A percentile compares a stretch with the other conserved stretches of the same genome.
phyloP scores from a whole-genome alignment of 2,797 vertebrate species.

The Cichlasoma orientale region DNA sequence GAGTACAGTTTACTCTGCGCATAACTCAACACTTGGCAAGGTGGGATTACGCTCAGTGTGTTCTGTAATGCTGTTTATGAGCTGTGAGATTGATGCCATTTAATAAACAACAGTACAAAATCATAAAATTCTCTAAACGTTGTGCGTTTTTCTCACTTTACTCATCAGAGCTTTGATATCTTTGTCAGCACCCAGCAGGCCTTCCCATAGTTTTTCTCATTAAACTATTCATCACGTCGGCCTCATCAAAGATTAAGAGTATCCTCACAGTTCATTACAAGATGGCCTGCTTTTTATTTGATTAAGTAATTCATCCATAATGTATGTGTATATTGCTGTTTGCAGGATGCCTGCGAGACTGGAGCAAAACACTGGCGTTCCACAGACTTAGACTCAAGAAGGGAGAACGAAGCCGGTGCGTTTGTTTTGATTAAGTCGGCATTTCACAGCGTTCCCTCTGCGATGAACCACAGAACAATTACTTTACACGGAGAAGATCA shows the following conservation, averaged over 20 bases:
- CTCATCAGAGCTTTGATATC: slow-evolving; percentile 38
- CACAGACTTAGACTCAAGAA: slow-evolving; percentile 19
- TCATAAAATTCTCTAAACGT: slow-evolving; percentile 27
- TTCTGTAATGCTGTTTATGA: slow-evolving; percentile 32
- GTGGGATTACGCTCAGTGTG: slow-evolving; percentile 13
- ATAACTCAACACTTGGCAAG: slow-evolving; percentile 29
- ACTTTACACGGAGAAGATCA: slow-evolving; percentile 56
- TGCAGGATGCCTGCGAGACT: slow-evolving; percentile 61
- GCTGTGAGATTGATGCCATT: slow-evolving; percentile 35
- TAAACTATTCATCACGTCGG: slow-evolving; percentile 75
- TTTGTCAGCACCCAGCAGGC: slow-evolving; percentile 63
- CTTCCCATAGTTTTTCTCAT: slow-evolving; percentile 58
- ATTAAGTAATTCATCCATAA: slow-evolving; percentile 81
- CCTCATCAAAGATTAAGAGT: slow-evolving; percentile 80
- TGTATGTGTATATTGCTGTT: slow-evolving; percentile 72
- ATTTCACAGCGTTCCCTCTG: slow-evolving; percentile 47
- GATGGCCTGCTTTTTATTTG: slow-evolving; percentile 77
- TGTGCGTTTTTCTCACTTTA: slow-evolving; percentile 21
- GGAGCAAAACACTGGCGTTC: slow-evolving; percentile 33
- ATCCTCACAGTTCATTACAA: slow-evolving; percentile 76
- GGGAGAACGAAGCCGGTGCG: slow-evolving; percentile 29
- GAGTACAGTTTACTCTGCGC: background rate
- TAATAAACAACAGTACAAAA: slow-evolving; percentile 50
- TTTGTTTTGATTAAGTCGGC: slow-evolving; percentile 70
- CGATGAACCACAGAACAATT: slow-evolving; percentile 57